Conservation (phyloP, 2,113 vertebrate species). For the Hemibagrus wyckioides region DNA sequence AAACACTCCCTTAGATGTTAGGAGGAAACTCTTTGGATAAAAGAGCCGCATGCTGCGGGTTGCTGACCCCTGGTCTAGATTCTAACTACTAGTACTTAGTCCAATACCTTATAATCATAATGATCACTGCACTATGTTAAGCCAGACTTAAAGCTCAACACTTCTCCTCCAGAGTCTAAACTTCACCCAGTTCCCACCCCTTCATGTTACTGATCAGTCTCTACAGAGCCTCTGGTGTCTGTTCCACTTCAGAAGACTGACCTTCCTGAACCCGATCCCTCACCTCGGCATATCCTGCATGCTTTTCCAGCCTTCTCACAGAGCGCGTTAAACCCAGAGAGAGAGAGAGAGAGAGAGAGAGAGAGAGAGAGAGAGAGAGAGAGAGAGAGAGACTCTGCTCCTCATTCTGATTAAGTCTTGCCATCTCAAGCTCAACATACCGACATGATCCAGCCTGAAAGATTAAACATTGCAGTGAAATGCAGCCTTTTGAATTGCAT, state of each 20-base stretch:
- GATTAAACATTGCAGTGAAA: neutral
- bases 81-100: too few relatives aligned
- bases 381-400: constrained; percentile 39
- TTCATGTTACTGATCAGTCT: neutral
- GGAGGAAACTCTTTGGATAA: too few relatives aligned
- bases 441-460: neutral
- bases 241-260: constrained; percentile 27
- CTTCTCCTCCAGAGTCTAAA: neutral
- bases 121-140: neutral
- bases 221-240: constrained; percentile 27
- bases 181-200: neutral
- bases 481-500: too few relatives aligned
- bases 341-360: neutral
- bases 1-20: too few relatives aligned
- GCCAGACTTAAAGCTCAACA: neutral
- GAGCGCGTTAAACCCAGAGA: constrained; percentile 36
- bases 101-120: neutral
- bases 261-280: neutral
- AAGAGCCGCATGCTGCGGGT: too few relatives aligned
- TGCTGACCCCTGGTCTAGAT: too few relatives aligned
- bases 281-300: neutral
- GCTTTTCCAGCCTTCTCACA: neutral
- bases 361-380: neutral
- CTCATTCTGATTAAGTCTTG: constrained; percentile 46
- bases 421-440: neutral